phyloP scores from a whole-genome alignment of 2,113 vertebrate genomes.

The Propithecus coquereli region DNA sequence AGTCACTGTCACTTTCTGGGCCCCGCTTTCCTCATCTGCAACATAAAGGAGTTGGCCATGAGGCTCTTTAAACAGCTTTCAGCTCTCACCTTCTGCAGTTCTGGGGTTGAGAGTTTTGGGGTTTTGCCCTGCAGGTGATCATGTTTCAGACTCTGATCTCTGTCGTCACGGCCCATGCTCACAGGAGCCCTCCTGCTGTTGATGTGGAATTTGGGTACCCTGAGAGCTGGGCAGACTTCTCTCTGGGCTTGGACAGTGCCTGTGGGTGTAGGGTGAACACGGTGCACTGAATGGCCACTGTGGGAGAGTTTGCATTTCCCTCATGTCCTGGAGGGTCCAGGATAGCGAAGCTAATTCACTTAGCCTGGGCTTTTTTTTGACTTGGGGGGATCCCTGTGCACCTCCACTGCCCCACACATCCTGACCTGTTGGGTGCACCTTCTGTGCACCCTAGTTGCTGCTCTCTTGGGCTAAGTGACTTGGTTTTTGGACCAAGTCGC shows the following conservation, averaged over 20 bases:
- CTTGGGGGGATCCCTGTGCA: rapidly evolving
- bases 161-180: rapidly evolving
- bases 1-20: background rate
- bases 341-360: background rate
- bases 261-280: too few species aligned
- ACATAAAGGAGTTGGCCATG: background rate
- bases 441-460: background rate
- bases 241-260: background rate
- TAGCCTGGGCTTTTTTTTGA: background rate
- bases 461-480: background rate
- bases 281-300: background rate
- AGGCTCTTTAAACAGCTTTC: background rate
- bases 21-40: background rate
- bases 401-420: background rate
- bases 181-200: background rate
- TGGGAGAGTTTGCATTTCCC: background rate
- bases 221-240: rapidly evolving
- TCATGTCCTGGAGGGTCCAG: background rate
- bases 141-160: background rate
- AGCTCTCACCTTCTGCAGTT: background rate
- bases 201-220: rapidly evolving
- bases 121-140: background rate
- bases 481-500: background rate
- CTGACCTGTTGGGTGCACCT: background rate
- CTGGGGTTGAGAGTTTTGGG: background rate